Evolutionary conservation across 2,888 invertebrate species (phyloP).

Genomic region (Agonopterix subpropinquella): DNA sequence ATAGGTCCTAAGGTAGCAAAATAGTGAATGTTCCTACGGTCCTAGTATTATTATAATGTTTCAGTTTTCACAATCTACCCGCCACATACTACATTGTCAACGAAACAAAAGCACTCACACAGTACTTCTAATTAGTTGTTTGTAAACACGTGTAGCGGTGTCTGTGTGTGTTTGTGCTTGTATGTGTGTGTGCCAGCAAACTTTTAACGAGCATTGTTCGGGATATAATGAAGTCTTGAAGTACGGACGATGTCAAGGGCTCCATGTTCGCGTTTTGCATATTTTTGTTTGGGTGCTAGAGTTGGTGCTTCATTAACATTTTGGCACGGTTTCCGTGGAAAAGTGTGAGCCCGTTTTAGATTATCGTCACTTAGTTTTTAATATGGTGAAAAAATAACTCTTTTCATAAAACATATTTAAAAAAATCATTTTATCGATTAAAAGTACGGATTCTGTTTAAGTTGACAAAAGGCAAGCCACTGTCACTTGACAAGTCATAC

Average conservation of each 20-base stretch:
- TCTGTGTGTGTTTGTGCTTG: slow-evolving; percentile 21
- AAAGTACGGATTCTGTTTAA: no score
- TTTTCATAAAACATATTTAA: no score
- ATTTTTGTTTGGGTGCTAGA: slow-evolving; percentile 44
- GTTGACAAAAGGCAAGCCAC: no score
- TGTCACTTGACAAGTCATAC: no score
- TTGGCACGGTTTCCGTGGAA: slow-evolving; percentile 12
- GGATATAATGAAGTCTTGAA: slow-evolving; percentile 55
- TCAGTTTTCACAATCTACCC: no score
- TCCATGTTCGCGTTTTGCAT: slow-evolving; percentile 41
- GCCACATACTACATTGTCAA: slow-evolving; percentile 22
- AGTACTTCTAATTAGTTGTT: slow-evolving; percentile 58
- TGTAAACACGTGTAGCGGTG: slow-evolving; percentile 47
- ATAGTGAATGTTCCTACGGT: no score
- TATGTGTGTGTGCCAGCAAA: slow-evolving; percentile 18
- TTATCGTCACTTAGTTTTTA: no score
- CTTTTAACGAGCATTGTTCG: slow-evolving; percentile 42
- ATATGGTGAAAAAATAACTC: no score
- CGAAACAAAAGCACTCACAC: slow-evolving; percentile 46
- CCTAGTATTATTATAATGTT: no score
- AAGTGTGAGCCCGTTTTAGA: not conserved
- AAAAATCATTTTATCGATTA: no score
- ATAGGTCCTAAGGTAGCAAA: no score
- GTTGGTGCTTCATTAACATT: slow-evolving; percentile 29
- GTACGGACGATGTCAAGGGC: slow-evolving; percentile 50